A percentile compares a stretch with the other conserved stretches of the same genome.
These are phyloP conservation scores for Scylla paramamosain DNA, from an alignment of 1,140 invertebrate species.

Conservation along the genomic window DNA sequence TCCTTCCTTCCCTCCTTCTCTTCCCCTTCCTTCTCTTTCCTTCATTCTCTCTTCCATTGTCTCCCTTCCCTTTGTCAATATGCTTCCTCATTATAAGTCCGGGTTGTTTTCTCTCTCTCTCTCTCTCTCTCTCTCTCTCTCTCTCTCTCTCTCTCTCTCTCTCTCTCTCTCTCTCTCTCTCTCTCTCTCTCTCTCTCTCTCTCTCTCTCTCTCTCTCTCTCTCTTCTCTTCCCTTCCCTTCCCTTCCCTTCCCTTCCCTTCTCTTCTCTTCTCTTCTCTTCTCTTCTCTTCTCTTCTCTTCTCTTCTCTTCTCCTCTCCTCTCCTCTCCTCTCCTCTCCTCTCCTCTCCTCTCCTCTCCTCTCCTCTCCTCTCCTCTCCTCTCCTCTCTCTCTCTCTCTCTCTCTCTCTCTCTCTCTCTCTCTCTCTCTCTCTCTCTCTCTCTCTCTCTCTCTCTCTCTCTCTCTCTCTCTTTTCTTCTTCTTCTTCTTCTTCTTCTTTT, in stretches of 20 bases:
- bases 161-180: not conserved
- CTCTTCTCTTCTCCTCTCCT: not conserved
- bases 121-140: slow-evolving; percentile 32
- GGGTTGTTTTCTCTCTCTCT: not conserved
- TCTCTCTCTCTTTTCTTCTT: not conserved
- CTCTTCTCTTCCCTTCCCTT: no score
- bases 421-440: not conserved
- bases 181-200: not conserved
- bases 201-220: not conserved
- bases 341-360: not conserved
- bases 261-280: not conserved
- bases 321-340: not conserved
- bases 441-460: not conserved
- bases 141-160: not conserved
- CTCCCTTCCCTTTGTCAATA: not conserved
- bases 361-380: not conserved
- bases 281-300: not conserved
- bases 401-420: not conserved
- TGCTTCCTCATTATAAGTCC: not conserved
- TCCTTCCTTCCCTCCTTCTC: not conserved
- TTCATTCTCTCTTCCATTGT: not conserved
- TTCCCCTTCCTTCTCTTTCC: not conserved
- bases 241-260: not conserved
- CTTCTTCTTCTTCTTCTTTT: no score
- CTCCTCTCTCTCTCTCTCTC: not conserved